Evolutionary conservation across 2,888 invertebrate species (phyloP).

Genomic region (Atethmia centrago): DNA sequence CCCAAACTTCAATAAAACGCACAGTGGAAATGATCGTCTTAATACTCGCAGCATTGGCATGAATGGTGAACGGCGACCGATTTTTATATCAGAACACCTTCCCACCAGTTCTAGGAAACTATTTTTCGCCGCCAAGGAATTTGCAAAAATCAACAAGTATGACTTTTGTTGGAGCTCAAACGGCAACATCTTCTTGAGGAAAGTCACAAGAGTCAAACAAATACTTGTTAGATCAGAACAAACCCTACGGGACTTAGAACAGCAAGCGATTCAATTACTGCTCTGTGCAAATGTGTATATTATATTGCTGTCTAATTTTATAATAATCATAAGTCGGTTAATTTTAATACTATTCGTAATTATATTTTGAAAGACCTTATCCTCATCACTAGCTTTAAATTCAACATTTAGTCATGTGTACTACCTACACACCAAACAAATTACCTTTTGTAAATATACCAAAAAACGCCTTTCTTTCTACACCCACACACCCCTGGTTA

Average conservation of each 20-base stretch:
- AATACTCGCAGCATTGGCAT: too few species aligned
- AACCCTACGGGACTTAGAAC: not conserved
- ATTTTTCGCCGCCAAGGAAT: not conserved
- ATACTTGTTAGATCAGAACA: not conserved
- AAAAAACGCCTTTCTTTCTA: too few species aligned
- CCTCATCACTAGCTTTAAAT: too few species aligned
- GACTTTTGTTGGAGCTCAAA: not conserved
- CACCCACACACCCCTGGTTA: too few species aligned
- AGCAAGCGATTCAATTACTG: not conserved
- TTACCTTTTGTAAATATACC: too few species aligned
- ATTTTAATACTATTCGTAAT: too few species aligned
- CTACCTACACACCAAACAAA: too few species aligned
- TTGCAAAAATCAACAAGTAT: not conserved
- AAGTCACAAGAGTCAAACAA: not conserved
- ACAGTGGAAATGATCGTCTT: too few species aligned
- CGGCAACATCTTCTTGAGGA: slow-evolving; percentile 3
- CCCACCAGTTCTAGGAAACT: slow-evolving; percentile 3
- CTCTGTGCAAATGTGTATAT: not conserved
- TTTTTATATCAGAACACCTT: too few species aligned
- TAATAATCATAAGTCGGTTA: not conserved
- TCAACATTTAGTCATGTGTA: too few species aligned
- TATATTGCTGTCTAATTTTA: not conserved
- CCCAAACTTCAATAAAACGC: too few species aligned
- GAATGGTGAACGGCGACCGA: too few species aligned
- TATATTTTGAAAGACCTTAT: not conserved